Percentiles rank a stretch among this genome's conserved stretches.
phyloP scores from a whole-genome alignment of 2,797 vertebrate genomes.

The Sebastiscus albofasciatus region DNA sequence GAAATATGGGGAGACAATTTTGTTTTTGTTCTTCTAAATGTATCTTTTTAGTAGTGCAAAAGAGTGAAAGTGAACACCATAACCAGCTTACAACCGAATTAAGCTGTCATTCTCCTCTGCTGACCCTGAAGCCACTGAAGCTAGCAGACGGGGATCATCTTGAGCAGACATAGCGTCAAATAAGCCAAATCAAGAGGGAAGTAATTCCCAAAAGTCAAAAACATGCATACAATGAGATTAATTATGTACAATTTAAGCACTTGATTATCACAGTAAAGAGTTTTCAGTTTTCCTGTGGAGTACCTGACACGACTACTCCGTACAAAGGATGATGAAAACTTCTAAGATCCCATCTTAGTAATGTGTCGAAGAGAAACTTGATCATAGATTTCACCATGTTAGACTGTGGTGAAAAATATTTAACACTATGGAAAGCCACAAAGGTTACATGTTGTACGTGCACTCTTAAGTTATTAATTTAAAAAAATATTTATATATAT shows the following conservation, averaged over 20 bases:
- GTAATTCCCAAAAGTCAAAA: constrained; percentile 9
- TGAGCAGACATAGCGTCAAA: constrained; percentile 5
- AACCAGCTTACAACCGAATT: constrained; percentile 73
- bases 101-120: constrained; percentile 58
- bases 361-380: not conserved
- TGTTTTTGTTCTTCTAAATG: constrained; percentile 58
- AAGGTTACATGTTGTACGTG: not conserved
- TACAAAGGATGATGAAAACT: not conserved
- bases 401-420: constrained; percentile 3
- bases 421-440: not conserved
- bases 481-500: too few relatives aligned
- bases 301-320: not conserved
- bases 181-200: constrained; percentile 32
- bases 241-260: not conserved
- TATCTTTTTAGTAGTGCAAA: constrained; percentile 57
- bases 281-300: not conserved
- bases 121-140: constrained; percentile 33
- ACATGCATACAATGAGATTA: not conserved
- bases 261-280: not conserved
- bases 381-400: not conserved
- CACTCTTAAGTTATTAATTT: not conserved
- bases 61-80: constrained; percentile 61
- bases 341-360: not conserved
- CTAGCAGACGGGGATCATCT: constrained; percentile 3
- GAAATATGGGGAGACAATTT: constrained; percentile 72